phyloP scores from a whole-genome alignment of 92 coral and sea anemone genomes.

The Porites cylindrica region DNA sequence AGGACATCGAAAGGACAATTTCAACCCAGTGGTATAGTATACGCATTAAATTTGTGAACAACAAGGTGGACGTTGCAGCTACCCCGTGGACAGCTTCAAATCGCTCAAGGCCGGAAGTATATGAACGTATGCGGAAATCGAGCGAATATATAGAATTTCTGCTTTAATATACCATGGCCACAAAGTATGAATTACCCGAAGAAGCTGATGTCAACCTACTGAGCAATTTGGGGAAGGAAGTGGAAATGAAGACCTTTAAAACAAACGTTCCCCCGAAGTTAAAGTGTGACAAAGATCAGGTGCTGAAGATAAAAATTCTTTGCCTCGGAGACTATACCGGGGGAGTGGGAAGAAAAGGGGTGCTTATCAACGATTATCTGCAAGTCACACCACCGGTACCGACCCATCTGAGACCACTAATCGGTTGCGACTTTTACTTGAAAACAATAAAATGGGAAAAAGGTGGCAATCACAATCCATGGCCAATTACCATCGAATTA shows the following conservation, averaged over 20 bases:
- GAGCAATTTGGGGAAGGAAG: conserved; percentile 41
- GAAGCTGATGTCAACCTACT: conserved; percentile 18
- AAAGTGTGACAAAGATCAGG: not conserved
- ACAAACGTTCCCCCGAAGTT: conserved; percentile 39
- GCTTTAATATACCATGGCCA: not conserved
- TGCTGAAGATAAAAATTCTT: conserved; percentile 34
- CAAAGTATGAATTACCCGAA: conserved; percentile 51
- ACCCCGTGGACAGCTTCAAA: not conserved
- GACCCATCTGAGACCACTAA: not conserved
- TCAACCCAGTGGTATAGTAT: not conserved
- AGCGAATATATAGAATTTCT: too few species aligned
- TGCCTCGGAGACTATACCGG: conserved; percentile 70
- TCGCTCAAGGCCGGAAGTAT: not conserved
- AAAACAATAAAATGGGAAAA: conserved; percentile 19
- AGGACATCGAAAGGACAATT: not conserved
- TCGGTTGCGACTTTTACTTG: conserved; percentile 28
- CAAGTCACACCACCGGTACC: conserved; percentile 31
- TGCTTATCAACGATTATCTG: conserved; percentile 62
- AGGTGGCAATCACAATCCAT: not conserved
- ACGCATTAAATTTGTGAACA: not conserved
- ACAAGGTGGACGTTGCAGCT: not conserved
- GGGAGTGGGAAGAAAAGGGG: conserved; percentile 37
- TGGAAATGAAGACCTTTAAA: conserved; percentile 54
- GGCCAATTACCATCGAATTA: conserved; percentile 6
- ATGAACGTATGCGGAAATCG: too few species aligned